These are phyloP conservation scores for Orussus abietinus DNA, from an alignment of 1,140 invertebrate species.

Conservation along the genomic window DNA sequence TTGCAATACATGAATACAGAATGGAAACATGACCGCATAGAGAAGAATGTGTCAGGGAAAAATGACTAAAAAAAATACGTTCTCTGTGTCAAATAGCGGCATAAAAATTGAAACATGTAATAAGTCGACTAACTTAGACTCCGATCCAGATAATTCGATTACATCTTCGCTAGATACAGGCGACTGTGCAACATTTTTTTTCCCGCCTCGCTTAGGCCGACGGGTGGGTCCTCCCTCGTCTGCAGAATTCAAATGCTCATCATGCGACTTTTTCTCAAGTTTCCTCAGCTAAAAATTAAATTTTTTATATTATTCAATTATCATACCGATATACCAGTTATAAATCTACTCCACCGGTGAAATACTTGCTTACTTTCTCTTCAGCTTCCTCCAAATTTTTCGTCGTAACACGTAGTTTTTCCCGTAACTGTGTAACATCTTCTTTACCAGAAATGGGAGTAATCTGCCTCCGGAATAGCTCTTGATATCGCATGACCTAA, in stretches of 20 bases:
- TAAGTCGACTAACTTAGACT: slow-evolving; percentile 22
- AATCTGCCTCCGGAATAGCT: slow-evolving; percentile 21
- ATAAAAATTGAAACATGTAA: no score
- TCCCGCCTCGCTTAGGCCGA: slow-evolving; percentile 11
- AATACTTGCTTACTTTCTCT: slow-evolving; percentile 10
- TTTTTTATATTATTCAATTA: slow-evolving; percentile 7
- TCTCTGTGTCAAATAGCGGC: no score
- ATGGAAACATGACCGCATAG: no score
- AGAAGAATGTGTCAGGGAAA: no score
- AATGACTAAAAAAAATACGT: no score
- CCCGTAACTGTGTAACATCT: not conserved
- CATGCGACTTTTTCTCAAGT: slow-evolving; percentile 8
- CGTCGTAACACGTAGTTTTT: not conserved
- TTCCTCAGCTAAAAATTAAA: slow-evolving; percentile 13
- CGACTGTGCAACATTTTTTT: slow-evolving; percentile 7
- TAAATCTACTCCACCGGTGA: slow-evolving; percentile 1
- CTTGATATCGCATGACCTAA: slow-evolving; percentile 24
- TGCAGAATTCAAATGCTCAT: slow-evolving; percentile 23
- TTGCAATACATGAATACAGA: not conserved
- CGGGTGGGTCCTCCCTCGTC: slow-evolving; percentile 17
- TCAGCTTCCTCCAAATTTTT: slow-evolving; percentile 14
- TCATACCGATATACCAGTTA: slow-evolving; percentile 9
- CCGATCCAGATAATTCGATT: slow-evolving; percentile 30
- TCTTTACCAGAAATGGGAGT: slow-evolving; percentile 7
- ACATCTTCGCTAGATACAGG: slow-evolving; percentile 18